These are phyloP conservation scores for Muscidifurax raptorellus DNA, from an alignment of 1,140 invertebrate genomes.

Conservation along the genomic window DNA sequence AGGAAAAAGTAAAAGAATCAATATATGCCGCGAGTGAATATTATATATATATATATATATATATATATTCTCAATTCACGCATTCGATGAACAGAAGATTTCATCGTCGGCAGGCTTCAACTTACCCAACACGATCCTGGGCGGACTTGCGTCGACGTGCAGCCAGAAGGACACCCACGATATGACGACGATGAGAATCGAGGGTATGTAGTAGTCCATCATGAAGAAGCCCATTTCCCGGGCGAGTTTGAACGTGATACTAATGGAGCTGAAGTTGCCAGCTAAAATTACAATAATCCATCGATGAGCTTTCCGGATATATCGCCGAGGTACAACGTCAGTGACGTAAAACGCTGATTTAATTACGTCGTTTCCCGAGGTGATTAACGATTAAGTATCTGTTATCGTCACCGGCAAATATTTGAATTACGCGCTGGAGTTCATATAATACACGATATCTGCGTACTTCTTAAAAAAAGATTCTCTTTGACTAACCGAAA, in stretches of 20 bases:
- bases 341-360: too few species aligned
- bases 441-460: not conserved
- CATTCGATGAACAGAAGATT: too few species aligned
- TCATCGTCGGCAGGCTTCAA: too few species aligned
- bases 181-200: slow-evolving; percentile 90
- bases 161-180: slow-evolving; percentile 95
- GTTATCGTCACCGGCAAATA: not conserved
- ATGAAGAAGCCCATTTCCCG: slow-evolving; percentile 91
- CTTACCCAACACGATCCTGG: slow-evolving; percentile 85
- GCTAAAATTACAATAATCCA: slow-evolving; percentile 76
- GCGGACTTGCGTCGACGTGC: slow-evolving; percentile 89
- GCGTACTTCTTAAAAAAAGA: not conserved
- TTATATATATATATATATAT: too few species aligned
- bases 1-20: not conserved
- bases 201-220: slow-evolving; percentile 93
- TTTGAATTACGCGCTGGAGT: not conserved
- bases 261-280: slow-evolving; percentile 88
- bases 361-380: not conserved
- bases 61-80: too few species aligned
- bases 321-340: too few species aligned
- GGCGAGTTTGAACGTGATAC: slow-evolving; percentile 85
- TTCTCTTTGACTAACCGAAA: slow-evolving; percentile 76
- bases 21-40: too few species aligned
- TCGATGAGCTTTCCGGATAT: too few species aligned
- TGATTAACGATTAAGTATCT: not conserved